phyloP scores from a whole-genome alignment of 2,888 invertebrate genomes.

The Cantharis lateralis region DNA sequence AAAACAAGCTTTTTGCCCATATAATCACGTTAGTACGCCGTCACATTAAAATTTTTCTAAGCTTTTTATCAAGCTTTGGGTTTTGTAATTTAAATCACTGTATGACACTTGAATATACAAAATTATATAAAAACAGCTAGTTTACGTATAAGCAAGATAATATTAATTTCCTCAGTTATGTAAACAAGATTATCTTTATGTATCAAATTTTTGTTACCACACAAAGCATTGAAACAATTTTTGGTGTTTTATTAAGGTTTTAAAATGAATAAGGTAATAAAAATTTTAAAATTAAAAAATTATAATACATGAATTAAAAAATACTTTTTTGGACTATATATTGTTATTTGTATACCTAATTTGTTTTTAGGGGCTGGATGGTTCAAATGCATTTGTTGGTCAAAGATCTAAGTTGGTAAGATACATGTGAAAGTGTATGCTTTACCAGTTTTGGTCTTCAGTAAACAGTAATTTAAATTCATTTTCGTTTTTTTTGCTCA shows the following conservation, averaged over 20 bases:
- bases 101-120: neutral
- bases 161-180: neutral
- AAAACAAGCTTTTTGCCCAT: neutral
- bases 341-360: constrained; percentile 30
- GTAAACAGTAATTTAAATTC: constrained; percentile 8
- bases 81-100: neutral
- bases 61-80: neutral
- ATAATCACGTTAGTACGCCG: neutral
- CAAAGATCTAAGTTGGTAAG: constrained; percentile 60
- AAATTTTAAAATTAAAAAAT: neutral
- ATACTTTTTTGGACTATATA: neutral
- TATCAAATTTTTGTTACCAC: neutral
- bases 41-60: neutral
- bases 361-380: constrained; percentile 58
- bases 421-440: constrained; percentile 39
- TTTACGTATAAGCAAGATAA: constrained; percentile 5
- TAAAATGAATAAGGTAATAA: constrained; percentile 4
- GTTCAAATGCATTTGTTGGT: constrained; percentile 58
- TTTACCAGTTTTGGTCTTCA: constrained; percentile 39
- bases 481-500: constrained; percentile 7
- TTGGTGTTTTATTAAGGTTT: neutral
- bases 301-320: neutral
- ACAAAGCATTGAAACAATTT: neutral
- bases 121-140: neutral
- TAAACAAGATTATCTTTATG: neutral